Evolutionary conservation across 2,888 invertebrate species (phyloP).

Genomic region (Epinotia bilunana): DNA sequence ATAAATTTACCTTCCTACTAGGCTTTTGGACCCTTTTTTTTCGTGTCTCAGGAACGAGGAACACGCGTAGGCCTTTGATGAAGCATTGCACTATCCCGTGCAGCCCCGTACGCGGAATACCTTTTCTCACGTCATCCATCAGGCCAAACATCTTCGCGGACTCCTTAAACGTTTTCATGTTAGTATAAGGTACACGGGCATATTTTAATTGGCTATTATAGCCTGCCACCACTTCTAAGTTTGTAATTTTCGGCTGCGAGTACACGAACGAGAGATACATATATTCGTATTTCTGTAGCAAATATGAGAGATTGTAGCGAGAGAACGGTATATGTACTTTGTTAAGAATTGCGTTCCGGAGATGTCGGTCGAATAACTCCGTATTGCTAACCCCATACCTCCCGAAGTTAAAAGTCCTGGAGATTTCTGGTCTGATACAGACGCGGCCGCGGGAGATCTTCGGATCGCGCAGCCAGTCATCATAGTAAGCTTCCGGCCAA

Average conservation of each 20-base stretch:
- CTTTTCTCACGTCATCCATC: conserved; percentile 1
- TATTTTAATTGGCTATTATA: conserved; percentile 11
- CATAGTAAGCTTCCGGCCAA: conserved; percentile 9
- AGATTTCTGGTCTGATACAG: conserved; percentile 28
- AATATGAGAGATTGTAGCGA: conserved; percentile 5
- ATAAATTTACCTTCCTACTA: too few species aligned
- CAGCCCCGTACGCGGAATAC: conserved; percentile 1
- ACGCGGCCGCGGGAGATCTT: conserved; percentile 16
- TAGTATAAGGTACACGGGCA: conserved; percentile 2
- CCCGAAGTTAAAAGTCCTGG: conserved; percentile 28
- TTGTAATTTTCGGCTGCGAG: neutral
- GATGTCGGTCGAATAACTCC: neutral
- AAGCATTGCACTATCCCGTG: conserved; percentile 28
- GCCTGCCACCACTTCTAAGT: neutral
- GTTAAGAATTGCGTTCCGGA: neutral
- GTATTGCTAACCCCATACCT: conserved; percentile 1
- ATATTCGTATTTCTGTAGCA: conserved; percentile 6
- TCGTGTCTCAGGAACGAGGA: conserved; percentile 1
- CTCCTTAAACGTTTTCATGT: neutral
- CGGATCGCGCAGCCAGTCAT: conserved; percentile 3
- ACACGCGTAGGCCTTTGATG: conserved; percentile 12
- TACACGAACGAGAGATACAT: conserved; percentile 6
- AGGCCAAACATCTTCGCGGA: conserved; percentile 13
- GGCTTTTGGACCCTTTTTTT: neutral
- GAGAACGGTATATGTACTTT: neutral